Base-by-base conservation (phyloP, 92 coral and sea anemone species). In the Micromussa lordhowensis region DNA sequence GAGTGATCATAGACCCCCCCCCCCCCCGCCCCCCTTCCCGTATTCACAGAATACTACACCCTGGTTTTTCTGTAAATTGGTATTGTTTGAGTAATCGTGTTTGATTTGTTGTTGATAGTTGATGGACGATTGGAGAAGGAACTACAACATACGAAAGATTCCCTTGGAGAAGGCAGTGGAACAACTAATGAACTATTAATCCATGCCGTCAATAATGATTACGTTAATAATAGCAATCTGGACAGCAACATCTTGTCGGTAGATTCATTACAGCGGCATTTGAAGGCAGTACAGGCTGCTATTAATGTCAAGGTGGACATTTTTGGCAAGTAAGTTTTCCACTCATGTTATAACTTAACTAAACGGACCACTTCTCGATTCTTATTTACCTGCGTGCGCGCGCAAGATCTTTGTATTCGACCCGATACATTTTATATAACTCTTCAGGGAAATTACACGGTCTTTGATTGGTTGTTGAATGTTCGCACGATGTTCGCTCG, bases 101-200 rank as follows among this genome's bases (percentile, higher is more conserved):
- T 10, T 66, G 17, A 3, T 66, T 0, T 66, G 2, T 66, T 26
- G n/a, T 24, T 44, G n/a, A 58, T 88, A 97, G 99, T 94, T 69
- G 99, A 93, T 26, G 98, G 99, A 24, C 91, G 96, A 32, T 85
- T 97, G 24, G 98, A 94, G 78, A 89, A 90, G 48, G 99, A 97
- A 77, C 82, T 97, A 38, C 68, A 79, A 29, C 94, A 97, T 72
- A 84, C 98, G 18, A 94, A 91, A 59, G 90, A 68, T 40, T 79
- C 91, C 34, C 84, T 95, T 5, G 98, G 98, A n/a, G 89, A 93
- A 68, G 98, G 92, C 17, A 81, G 80, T 24, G 94, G 90, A 13
- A 76, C 69, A 22, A 92, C 99, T 2, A 94, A 94, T 57, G 98
- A 97, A 55, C 85, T 97, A 4, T 78, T 97, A 40, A 97, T 97